Evolutionary conservation across 64 coral and sea anemone genomes (phyloP), one percentile per base, ranked within the genome.

Genomic region (Actinia equina): DNA sequence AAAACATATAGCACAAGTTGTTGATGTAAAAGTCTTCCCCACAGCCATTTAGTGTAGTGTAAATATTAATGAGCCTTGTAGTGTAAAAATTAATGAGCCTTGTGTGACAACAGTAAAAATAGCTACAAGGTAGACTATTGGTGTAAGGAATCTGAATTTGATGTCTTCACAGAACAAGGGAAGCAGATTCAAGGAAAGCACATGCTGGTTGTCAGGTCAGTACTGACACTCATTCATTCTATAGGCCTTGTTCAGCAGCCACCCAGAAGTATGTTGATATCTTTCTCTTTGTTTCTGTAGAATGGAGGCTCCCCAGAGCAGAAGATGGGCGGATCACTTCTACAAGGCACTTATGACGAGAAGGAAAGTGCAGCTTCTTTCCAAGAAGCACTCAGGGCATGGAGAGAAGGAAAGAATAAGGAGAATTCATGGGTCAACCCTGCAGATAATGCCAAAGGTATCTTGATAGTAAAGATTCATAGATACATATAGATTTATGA

Each of bases 341-440:
- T 99, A 69, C 80, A 85, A 20, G 97, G 97, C 6, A 90, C 85
- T 14, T 99, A 95, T 56, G 84, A 99, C 54, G 97, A 99, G 84
- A 80, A 99, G 37, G 97, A 95, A 87, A 99, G 97, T 87, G 88
- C 97, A 77, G 90, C 88, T 7, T 99, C 97, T 2, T 99, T 99
- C 90, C 93, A 91, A 22, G 55, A 99, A 17, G 97, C 93, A 19
- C 80, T 99, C 23, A 91, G 87, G 89, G 93, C 90, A 81, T 99
- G 97, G 97, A 95, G 97, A 46, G 89, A 87, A 43, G 22, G 54
- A 44, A 55, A 87, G 42, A 82, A 87, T 42, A 90, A 79, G 10
- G 82, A 91, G 4, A 98, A 92, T 59, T 60, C 82, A 7, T 89
- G 90, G 90, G 88, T 83, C 37, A 96, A 96, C 45, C 91, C 91